Conservation (phyloP, 2,797 vertebrate species). For the Scomberomorus guttatus region DNA sequence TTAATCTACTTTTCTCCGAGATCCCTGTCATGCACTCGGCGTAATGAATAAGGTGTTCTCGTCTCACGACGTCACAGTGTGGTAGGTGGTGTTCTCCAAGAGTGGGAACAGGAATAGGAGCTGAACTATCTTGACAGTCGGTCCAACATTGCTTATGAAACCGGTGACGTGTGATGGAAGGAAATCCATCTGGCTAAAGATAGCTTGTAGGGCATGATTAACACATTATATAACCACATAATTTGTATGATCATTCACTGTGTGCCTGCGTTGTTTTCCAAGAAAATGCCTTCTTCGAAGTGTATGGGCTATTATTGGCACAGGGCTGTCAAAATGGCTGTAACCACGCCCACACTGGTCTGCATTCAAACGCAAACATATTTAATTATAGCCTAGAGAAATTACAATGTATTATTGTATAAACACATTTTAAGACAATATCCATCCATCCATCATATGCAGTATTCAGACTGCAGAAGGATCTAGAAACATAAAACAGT, state of each 20-base stretch:
- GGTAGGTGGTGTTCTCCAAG: background rate
- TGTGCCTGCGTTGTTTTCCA: background rate
- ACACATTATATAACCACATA: background rate
- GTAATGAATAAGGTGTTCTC: no score
- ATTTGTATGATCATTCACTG: background rate
- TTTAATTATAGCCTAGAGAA: no score
- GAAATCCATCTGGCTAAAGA: background rate
- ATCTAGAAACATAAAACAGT: no score
- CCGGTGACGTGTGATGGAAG: constrained; percentile 3
- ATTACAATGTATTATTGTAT: background rate
- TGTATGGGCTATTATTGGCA: background rate
- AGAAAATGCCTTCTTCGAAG: background rate
- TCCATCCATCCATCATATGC: no score
- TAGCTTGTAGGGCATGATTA: background rate
- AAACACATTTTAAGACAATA: no score
- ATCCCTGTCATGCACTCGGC: fast-evolving
- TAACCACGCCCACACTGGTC: background rate
- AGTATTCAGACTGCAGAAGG: background rate
- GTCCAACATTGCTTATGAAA: constrained; percentile 15
- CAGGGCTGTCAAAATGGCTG: background rate
- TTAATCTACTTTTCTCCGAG: fast-evolving
- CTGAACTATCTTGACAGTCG: constrained; percentile 42
- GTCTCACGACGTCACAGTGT: background rate
- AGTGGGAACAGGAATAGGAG: background rate
- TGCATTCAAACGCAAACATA: no score